phyloP scores from a whole-genome alignment of 2,797 vertebrate genomes.

The Okamejei kenojei region DNA sequence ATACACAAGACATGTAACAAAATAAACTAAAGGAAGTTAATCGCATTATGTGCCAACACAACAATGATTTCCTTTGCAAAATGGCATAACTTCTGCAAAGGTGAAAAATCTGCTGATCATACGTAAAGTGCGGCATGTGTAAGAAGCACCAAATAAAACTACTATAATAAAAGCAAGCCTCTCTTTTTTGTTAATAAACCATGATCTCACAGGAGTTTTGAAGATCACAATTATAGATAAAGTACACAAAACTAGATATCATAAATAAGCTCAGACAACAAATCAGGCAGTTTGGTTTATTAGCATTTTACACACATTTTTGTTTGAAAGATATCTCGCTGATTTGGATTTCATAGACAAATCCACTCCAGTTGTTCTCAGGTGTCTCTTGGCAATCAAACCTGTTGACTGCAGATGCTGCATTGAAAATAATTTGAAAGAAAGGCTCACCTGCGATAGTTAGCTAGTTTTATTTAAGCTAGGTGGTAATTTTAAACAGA shows the following conservation, averaged over 20 bases:
- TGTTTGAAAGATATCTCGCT: background rate
- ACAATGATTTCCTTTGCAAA: background rate
- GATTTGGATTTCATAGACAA: slow-evolving; percentile 16
- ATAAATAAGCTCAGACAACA: background rate
- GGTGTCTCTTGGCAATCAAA: slow-evolving; percentile 4
- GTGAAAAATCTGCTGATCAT: too few relatives aligned
- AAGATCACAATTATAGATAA: background rate
- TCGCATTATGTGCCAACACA: background rate
- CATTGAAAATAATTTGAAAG: background rate
- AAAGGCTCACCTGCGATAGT: slow-evolving; percentile 16
- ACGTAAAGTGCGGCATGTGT: background rate
- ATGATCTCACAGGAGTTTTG: background rate
- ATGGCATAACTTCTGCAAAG: too few relatives aligned
- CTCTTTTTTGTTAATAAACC: background rate
- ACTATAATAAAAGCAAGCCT: background rate
- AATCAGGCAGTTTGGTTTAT: background rate
- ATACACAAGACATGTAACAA: background rate
- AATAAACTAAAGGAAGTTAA: background rate
- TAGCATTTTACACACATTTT: slow-evolving; percentile 11
- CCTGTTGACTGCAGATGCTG: slow-evolving; percentile 1
- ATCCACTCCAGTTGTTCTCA: slow-evolving; percentile 2
- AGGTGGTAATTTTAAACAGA: slow-evolving; percentile 19
- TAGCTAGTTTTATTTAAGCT: slow-evolving; percentile 21
- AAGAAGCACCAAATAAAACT: background rate
- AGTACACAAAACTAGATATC: background rate